Conservation (phyloP, 2,888 invertebrate species). For the Smittia aterrima region DNA sequence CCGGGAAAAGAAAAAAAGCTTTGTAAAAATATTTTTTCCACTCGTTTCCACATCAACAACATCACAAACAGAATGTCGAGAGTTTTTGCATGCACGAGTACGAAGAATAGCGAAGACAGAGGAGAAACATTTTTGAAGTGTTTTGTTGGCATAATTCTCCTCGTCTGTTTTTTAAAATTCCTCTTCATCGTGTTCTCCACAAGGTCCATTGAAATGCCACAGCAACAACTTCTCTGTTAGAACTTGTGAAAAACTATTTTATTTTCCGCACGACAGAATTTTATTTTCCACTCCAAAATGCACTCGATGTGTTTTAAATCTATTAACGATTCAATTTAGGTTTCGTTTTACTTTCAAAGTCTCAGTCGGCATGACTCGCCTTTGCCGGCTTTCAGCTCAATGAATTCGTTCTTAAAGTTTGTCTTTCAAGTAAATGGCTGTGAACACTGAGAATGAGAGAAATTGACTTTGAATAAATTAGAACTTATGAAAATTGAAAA, state of each 20-base stretch:
- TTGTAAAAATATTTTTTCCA: neutral
- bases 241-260: neutral
- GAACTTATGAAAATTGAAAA: too few species aligned
- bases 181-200: neutral
- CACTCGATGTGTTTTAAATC: conserved; percentile 33
- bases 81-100: neutral
- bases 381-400: too few species aligned
- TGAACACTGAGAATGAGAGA: too few species aligned
- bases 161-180: conserved; percentile 15
- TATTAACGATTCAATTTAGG: conserved; percentile 32
- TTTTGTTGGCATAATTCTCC: conserved; percentile 4
- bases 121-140: neutral
- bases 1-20: neutral
- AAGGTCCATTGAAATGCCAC: neutral
- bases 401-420: too few species aligned
- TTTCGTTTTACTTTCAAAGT: neutral
- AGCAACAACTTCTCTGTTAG: neutral
- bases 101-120: neutral
- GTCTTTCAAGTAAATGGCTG: too few species aligned
- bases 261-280: conserved; percentile 28
- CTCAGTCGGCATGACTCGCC: too few species aligned
- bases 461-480: too few species aligned
- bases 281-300: neutral
- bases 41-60: conserved; percentile 12
- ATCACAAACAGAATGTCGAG: neutral